A percentile compares a stretch with the other conserved stretches of the same genome.
phyloP scores from a whole-genome alignment of 2,113 vertebrate genomes.

The Triplophysa rosa region DNA sequence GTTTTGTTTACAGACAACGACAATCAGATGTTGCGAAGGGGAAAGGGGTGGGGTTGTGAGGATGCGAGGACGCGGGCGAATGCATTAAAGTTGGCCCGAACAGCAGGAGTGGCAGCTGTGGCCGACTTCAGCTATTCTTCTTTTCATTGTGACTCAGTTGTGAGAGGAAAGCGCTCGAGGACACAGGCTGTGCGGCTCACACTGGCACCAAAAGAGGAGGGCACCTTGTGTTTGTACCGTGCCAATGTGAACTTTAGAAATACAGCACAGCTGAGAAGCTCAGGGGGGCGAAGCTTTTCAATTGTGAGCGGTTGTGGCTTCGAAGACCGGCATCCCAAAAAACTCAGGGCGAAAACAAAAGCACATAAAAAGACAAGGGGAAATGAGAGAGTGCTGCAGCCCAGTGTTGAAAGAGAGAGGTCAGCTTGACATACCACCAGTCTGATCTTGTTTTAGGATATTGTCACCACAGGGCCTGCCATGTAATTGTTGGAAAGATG shows the following conservation, averaged over 20 bases:
- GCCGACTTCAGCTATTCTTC: conserved; percentile 31
- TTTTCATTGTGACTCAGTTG: conserved; percentile 44
- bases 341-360: conserved; percentile 36
- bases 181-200: conserved; percentile 15
- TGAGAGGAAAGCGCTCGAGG: conserved; percentile 29
- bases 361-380: conserved; percentile 37
- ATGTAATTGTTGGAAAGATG: conserved; percentile 3
- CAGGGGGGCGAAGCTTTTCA: conserved; percentile 2
- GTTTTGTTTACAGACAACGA: conserved; percentile 29
- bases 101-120: conserved; percentile 42
- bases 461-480: background rate
- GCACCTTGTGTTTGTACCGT: conserved; percentile 37
- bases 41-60: background rate
- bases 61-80: background rate
- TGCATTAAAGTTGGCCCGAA: conserved; percentile 30
- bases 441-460: conserved; percentile 16
- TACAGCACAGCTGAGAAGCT: conserved; percentile 21
- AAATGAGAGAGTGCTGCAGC: conserved; percentile 17
- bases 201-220: conserved; percentile 43
- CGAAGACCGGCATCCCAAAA: conserved; percentile 19
- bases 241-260: conserved; percentile 28
- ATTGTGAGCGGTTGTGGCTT: conserved; percentile 24
- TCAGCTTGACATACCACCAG: conserved; percentile 14
- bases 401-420: background rate
- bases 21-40: background rate